These are phyloP conservation scores for Anthoscopus minutus DNA, from an alignment of 2,113 vertebrate species.

Conservation along the genomic window DNA sequence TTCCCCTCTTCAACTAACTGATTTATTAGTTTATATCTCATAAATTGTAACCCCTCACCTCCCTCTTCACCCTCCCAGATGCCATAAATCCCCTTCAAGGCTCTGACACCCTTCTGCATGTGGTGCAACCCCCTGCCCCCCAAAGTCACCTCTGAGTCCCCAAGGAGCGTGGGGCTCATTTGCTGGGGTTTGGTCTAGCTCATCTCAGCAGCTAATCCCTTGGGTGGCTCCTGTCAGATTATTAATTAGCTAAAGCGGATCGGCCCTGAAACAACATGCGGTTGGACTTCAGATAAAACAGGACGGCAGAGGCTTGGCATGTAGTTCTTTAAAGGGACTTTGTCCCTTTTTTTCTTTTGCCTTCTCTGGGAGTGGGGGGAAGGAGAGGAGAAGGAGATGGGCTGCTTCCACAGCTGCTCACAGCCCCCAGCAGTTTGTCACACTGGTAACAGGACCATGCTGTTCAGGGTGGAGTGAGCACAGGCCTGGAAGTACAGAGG, in stretches of 20 bases:
- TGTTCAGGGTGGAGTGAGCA: neutral
- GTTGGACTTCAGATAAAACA: constrained; percentile 78
- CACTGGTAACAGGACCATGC: neutral
- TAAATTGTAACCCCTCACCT: constrained; percentile 39
- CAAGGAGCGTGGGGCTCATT: constrained; percentile 71
- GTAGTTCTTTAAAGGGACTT: constrained; percentile 69
- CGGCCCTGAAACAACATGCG: constrained; percentile 76
- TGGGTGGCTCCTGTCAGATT: constrained; percentile 83
- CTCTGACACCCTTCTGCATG: constrained; percentile 30
- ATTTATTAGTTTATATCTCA: constrained; percentile 54
- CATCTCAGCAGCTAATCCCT: constrained; percentile 76
- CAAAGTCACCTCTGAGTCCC: constrained; percentile 74
- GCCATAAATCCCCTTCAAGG: constrained; percentile 42
- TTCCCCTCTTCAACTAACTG: constrained; percentile 38
- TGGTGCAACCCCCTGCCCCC: constrained; percentile 40
- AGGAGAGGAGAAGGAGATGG: neutral
- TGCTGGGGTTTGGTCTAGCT: constrained; percentile 75
- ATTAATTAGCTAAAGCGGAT: constrained; percentile 85
- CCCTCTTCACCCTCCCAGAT: neutral
- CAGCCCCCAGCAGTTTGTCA: neutral
- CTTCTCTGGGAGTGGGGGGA: neutral
- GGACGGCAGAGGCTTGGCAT: constrained; percentile 47
- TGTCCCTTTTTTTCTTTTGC: neutral
- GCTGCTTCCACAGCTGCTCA: neutral
- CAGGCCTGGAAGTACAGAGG: neutral